Conservation (phyloP, 2,113 vertebrate species). For the Heterochromis multidens region DNA sequence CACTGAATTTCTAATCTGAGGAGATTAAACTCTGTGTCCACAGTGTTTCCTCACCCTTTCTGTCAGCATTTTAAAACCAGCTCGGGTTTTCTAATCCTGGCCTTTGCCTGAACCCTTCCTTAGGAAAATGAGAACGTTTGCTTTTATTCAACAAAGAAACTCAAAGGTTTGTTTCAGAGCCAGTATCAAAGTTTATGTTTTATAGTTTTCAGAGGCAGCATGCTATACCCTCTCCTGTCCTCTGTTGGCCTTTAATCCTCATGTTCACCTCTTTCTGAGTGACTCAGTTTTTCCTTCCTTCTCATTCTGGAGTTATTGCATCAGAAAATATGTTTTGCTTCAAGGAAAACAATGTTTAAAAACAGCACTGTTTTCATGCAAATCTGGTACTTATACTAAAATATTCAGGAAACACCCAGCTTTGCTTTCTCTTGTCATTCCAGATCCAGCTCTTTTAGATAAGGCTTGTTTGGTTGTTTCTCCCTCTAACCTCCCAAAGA, state of each 20-base stretch:
- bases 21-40: background rate
- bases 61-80: background rate
- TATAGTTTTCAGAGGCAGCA: background rate
- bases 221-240: background rate
- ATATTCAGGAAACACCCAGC: conserved; percentile 6
- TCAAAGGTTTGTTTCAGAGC: background rate
- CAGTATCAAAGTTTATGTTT: background rate
- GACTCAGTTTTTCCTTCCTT: background rate
- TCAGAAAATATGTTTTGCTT: conserved; percentile 10
- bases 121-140: background rate
- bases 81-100: conserved; percentile 7
- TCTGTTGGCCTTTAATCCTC: background rate
- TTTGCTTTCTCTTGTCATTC: conserved; percentile 7
- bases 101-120: background rate
- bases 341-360: background rate
- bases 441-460: background rate
- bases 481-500: background rate
- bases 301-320: background rate
- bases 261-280: background rate
- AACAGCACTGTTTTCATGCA: conserved; percentile 19
- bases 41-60: background rate
- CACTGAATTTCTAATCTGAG: background rate
- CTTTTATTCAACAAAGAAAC: background rate
- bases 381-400: conserved; percentile 1
- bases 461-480: background rate